Evolutionary conservation across 2,113 vertebrate genomes (phyloP), one percentile per base, ranked within the genome.

Genomic region (Camelus dromedarius): DNA sequence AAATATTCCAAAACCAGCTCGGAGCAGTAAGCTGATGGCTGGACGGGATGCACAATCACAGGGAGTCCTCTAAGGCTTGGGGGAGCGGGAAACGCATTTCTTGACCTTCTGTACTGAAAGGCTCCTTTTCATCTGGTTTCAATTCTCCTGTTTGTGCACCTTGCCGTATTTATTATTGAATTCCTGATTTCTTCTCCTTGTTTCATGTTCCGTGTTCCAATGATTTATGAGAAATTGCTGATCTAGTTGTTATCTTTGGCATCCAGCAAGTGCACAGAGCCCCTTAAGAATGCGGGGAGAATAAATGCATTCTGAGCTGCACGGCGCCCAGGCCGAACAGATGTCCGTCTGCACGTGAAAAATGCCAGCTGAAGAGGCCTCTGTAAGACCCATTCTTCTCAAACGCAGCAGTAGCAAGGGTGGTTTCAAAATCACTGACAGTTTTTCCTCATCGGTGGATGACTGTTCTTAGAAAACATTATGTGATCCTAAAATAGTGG

Each of bases 161-260:
- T 98, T 97, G 87, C 91, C 94, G 69, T 96, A 95, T 90, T 97
- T 96, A 95, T 98, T 96, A 94, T 97, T 98, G 94, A 93, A 96
- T 95, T 96, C 92, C 7, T 42, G 26, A 52, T 98, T 96, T 96
- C 93, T 94, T 96, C 87, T 96, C 64, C 70, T 95, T 96, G 88
- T 81, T 84, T 97, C 91, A 38, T 87, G 93, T 70, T 89, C 95
- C 48, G 3, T 89, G 95, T 60, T 92, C 96, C 96, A 96, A 50
- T 1, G 26, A 97, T 97, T 97, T 98, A 98, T 98, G 96, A 96
- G 98, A 98, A 98, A 96, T 92, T 89, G 96, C 98, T 98, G 98
- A 96, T 97, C 97, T 96, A 70, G 50, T 75, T 98, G 95, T 97
- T 98, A 88, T 97, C 95, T 97, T 97, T 99, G 97, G 96, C 98